Percentiles rank a stretch among this genome's conserved stretches.
phyloP scores from a whole-genome alignment of 23 tunicate genomes.

The Corella eumyota region DNA sequence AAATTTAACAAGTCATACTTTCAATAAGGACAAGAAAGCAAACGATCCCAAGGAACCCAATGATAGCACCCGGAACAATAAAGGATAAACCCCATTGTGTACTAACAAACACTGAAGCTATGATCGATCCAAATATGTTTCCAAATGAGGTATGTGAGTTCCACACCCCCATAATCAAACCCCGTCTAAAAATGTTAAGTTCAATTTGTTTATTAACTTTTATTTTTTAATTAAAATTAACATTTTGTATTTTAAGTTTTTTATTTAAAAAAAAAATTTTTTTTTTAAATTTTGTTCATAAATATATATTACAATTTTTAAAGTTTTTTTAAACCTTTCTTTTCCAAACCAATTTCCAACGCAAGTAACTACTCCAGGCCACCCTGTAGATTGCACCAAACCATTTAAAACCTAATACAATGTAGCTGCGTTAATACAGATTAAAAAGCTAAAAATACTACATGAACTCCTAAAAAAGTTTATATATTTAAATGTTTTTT shows the following conservation, averaged over 20 bases:
- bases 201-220: too few species aligned
- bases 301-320: neutral
- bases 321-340: too few species aligned
- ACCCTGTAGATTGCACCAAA: slow-evolving; percentile 70
- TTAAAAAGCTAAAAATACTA: neutral
- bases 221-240: too few species aligned
- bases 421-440: neutral
- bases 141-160: slow-evolving; percentile 94
- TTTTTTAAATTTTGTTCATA: neutral
- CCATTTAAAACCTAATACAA: slow-evolving; percentile 64
- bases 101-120: slow-evolving; percentile 70
- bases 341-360: slow-evolving; percentile 97
- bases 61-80: slow-evolving; percentile 80
- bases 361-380: slow-evolving; percentile 92
- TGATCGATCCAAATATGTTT: slow-evolving; percentile 74
- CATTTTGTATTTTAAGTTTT: neutral
- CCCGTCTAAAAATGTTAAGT: slow-evolving; percentile 43
- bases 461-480: too few species aligned
- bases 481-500: too few species aligned
- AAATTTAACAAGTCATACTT: too few species aligned
- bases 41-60: slow-evolving; percentile 42
- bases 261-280: neutral
- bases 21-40: slow-evolving; percentile 51
- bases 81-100: slow-evolving; percentile 73
- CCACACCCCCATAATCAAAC: slow-evolving; percentile 95